A percentile compares a stretch with the other conserved stretches of the same genome.
Conservation (phyloP, 2,888 invertebrate genomes). For the Emesis russula region DNA sequence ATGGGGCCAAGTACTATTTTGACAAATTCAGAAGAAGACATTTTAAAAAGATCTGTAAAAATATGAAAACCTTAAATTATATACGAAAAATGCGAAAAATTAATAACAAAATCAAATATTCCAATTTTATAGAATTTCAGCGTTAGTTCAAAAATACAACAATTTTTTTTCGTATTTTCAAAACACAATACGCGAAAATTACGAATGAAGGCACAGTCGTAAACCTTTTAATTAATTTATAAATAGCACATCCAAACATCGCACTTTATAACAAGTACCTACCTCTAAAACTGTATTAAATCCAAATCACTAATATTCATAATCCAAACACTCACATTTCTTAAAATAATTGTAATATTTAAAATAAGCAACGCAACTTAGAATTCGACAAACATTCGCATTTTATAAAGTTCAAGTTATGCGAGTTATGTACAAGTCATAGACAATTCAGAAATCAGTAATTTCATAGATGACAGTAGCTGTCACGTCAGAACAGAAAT, state of each 20-base stretch:
- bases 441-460: background rate
- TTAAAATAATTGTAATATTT: background rate
- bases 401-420: slow-evolving; percentile 3
- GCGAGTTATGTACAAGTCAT: background rate
- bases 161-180: too few species aligned
- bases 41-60: slow-evolving; percentile 83
- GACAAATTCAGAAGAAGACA: slow-evolving; percentile 91
- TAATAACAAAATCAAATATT: background rate
- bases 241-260: slow-evolving; percentile 76
- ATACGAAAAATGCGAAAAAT: background rate
- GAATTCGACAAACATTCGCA: slow-evolving; percentile 17
- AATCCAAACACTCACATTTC: slow-evolving; percentile 6
- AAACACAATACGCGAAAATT: background rate
- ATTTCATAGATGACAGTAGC: background rate
- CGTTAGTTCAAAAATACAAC: too few species aligned
- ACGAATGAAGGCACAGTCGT: background rate
- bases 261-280: slow-evolving; percentile 41
- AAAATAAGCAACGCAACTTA: slow-evolving; percentile 11
- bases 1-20: slow-evolving; percentile 55
- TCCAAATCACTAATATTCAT: background rate
- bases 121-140: too few species aligned
- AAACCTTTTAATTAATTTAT: slow-evolving; percentile 31
- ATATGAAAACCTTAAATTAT: background rate
- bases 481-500: too few species aligned
- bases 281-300: slow-evolving; percentile 11